Evolutionary conservation across 1,140 invertebrate species (phyloP).

Genomic region (Magallana ariakensis): DNA sequence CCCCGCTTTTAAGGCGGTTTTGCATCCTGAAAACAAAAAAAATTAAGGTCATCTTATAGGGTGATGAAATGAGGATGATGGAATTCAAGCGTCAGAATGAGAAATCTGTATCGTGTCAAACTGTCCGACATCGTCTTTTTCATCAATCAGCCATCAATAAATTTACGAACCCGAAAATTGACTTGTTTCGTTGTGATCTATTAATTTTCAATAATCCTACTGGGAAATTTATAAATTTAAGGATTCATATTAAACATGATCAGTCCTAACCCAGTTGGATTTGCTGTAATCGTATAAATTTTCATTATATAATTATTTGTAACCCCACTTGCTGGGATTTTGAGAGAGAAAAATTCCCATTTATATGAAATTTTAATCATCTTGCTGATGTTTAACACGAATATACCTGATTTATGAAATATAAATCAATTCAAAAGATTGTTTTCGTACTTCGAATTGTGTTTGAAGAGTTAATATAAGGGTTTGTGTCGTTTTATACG

Average conservation of each 20-base stretch:
- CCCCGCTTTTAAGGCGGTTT: too few relatives aligned
- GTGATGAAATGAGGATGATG: not conserved
- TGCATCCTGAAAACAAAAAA: too few relatives aligned
- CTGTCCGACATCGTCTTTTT: not conserved
- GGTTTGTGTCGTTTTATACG: too few relatives aligned
- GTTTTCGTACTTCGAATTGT: too few relatives aligned
- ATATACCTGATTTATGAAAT: too few relatives aligned
- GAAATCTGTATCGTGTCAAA: not conserved
- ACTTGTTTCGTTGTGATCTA: not conserved
- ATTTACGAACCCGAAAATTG: not conserved
- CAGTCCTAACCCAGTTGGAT: not conserved
- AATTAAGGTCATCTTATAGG: too few relatives aligned
- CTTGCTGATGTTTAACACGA: too few relatives aligned
- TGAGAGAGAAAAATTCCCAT: not conserved
- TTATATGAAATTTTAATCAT: not conserved
- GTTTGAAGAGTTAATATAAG: too few relatives aligned
- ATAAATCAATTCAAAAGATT: too few relatives aligned
- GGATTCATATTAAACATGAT: not conserved
- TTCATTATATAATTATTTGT: not conserved
- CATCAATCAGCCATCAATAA: not conserved
- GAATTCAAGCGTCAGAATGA: not conserved
- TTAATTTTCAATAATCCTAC: not conserved
- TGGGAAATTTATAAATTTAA: not conserved
- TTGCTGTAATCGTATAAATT: not conserved
- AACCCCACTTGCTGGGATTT: not conserved